A percentile compares a stretch with the other conserved stretches of the same genome.
Evolutionary conservation across 2,888 invertebrate species (phyloP).

Genomic region (Gonocerus acuteangulatus): DNA sequence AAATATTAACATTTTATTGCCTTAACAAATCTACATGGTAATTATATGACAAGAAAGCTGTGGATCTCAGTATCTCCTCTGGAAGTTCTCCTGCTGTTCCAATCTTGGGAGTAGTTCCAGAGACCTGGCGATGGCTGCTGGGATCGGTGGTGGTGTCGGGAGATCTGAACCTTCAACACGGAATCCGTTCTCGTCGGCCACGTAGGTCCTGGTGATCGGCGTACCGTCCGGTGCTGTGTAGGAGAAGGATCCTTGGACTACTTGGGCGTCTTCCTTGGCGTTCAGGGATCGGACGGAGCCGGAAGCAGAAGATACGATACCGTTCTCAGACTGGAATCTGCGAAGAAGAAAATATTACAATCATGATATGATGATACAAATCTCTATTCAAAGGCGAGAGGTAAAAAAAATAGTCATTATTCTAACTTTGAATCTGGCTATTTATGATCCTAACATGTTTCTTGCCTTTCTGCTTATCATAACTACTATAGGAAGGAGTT

Average conservation of each 20-base stretch:
- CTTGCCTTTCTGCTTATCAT: too few species aligned
- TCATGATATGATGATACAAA: too few species aligned
- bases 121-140: slow-evolving; percentile 10
- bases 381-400: too few species aligned
- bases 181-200: slow-evolving; percentile 63
- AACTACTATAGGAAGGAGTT: too few species aligned
- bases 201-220: slow-evolving; percentile 50
- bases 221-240: slow-evolving; percentile 62
- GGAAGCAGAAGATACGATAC: slow-evolving; percentile 59
- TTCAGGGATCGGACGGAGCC: slow-evolving; percentile 61
- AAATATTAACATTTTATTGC: too few species aligned
- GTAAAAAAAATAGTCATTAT: too few species aligned
- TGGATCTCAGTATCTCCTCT: not conserved
- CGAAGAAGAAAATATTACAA: slow-evolving; percentile 34
- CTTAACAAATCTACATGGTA: too few species aligned
- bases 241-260: slow-evolving; percentile 64
- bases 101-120: not conserved
- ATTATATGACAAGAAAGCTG: too few species aligned
- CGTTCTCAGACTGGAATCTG: slow-evolving; percentile 65
- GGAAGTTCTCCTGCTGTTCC: not conserved
- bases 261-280: slow-evolving; percentile 57
- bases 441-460: too few species aligned
- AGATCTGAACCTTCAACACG: slow-evolving; percentile 51
- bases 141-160: slow-evolving; percentile 42
- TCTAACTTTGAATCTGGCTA: too few species aligned